Percentiles rank a stretch among this genome's conserved stretches.
Evolutionary conservation across 2,797 vertebrate genomes (phyloP).

Genomic region (Notamacropus eugenii): DNA sequence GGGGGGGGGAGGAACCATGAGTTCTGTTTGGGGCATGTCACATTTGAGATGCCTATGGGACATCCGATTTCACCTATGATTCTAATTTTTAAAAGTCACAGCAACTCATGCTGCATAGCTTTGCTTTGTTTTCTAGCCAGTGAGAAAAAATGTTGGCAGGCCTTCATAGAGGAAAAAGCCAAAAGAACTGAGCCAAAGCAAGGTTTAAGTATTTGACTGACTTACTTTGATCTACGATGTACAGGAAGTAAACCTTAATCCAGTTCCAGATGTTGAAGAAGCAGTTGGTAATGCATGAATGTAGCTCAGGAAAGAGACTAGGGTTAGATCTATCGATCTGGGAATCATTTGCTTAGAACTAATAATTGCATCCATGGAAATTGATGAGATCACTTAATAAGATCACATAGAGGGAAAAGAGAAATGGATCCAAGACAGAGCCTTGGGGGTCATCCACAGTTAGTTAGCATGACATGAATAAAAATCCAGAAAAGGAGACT

Average conservation of each 20-base stretch:
- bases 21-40: background rate
- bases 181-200: slow-evolving; percentile 15
- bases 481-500: background rate
- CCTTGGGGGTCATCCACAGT: background rate
- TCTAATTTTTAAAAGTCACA: background rate
- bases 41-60: background rate
- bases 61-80: background rate
- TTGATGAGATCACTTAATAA: background rate
- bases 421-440: background rate
- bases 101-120: background rate
- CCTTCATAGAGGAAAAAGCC: background rate
- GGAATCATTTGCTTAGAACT: background rate
- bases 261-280: background rate
- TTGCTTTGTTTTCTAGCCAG: background rate
- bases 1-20: background rate
- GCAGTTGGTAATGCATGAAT: background rate
- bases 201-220: background rate
- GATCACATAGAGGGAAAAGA: background rate
- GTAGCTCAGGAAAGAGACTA: background rate
- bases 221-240: slow-evolving; percentile 10
- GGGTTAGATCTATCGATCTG: background rate
- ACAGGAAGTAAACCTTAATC: slow-evolving; percentile 1
- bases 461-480: background rate
- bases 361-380: background rate
- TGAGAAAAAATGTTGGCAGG: background rate